Conservation (phyloP, 2,888 invertebrate species). For the Cyrtodaria siliqua region DNA sequence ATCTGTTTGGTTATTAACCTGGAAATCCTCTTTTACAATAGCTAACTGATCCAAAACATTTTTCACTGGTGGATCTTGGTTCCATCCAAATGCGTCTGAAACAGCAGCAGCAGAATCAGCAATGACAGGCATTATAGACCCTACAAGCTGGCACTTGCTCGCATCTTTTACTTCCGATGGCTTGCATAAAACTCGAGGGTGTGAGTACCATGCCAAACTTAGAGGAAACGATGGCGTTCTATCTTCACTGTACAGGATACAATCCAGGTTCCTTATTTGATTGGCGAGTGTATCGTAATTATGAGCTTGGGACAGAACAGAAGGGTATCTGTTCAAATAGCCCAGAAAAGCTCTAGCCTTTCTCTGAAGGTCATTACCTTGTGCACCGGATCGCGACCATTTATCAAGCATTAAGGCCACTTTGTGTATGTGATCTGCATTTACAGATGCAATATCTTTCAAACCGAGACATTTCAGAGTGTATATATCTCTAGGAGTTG, state of each 20-base stretch:
- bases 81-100: slow-evolving; percentile 30
- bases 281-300: background rate
- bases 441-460: slow-evolving; percentile 9
- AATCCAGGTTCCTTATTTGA: background rate
- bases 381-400: background rate
- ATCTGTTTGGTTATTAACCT: slow-evolving; percentile 29
- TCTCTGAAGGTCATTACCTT: background rate
- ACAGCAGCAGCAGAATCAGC: background rate
- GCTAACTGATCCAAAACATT: slow-evolving; percentile 47
- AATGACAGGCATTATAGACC: background rate
- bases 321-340: background rate
- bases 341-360: slow-evolving; percentile 23
- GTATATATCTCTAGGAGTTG: background rate
- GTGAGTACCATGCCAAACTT: slow-evolving; percentile 10
- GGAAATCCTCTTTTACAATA: slow-evolving; percentile 22
- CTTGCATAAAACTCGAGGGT: background rate
- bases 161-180: slow-evolving; percentile 5
- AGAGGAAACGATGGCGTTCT: background rate
- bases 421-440: slow-evolving; percentile 19
- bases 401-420: slow-evolving; percentile 21
- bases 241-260: background rate
- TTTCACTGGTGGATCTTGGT: slow-evolving; percentile 17
- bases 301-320: background rate
- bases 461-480: slow-evolving; percentile 7
- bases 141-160: slow-evolving; percentile 15